Conservation (phyloP, 1,140 invertebrate species). For the Tetragnatha versicolor region DNA sequence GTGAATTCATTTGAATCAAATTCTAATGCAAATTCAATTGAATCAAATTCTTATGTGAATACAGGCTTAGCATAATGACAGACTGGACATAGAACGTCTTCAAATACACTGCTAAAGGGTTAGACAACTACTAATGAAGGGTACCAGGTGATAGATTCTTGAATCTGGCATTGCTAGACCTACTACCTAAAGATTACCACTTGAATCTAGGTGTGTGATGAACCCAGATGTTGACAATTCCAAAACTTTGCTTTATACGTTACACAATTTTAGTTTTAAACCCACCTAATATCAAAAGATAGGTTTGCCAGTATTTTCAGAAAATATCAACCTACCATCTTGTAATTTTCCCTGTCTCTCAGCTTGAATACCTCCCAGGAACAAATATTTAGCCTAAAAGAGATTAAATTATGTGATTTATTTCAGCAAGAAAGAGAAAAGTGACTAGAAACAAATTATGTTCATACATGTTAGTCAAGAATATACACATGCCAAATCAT, state of each 20-base stretch:
- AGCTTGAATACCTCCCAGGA: constrained; percentile 61
- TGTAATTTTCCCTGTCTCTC: constrained; percentile 62
- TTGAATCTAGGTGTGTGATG: neutral
- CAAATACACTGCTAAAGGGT: too few species aligned
- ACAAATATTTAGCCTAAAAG: constrained; percentile 61
- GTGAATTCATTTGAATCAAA: too few species aligned
- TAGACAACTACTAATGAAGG: too few species aligned
- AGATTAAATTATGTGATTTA: too few species aligned
- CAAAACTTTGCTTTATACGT: neutral
- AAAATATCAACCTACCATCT: constrained; percentile 57
- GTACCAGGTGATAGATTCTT: neutral
- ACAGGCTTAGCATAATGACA: too few species aligned
- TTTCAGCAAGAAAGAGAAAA: too few species aligned
- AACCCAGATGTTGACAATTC: neutral
- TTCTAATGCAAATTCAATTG: too few species aligned
- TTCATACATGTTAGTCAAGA: too few species aligned
- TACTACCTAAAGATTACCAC: neutral
- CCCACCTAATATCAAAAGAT: neutral
- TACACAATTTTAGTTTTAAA: neutral
- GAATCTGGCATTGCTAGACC: neutral
- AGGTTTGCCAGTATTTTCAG: neutral
- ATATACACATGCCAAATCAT: too few species aligned
- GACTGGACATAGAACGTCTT: too few species aligned
- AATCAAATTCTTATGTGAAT: too few species aligned
- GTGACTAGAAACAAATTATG: too few species aligned